Base-by-base conservation (phyloP, 1,140 invertebrate species). In the Pristionchus pacificus region DNA sequence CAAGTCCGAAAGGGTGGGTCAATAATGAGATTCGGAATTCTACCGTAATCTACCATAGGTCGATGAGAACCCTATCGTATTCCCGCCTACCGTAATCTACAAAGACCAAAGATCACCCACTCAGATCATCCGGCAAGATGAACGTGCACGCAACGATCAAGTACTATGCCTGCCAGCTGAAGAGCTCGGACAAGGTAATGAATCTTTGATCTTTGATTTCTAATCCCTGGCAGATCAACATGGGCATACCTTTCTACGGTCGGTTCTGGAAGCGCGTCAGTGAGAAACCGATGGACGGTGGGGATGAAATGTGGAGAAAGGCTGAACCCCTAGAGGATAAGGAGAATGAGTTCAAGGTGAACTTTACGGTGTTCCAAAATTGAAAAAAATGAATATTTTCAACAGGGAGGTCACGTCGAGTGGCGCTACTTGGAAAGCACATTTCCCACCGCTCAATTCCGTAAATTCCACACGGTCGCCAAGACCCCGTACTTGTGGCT, bases 141-240 rank as follows among this genome's bases (percentile, higher is more conserved):
- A 84, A 84, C 60, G 80, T 81, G 1, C 79, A 84, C 49, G 82
- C 80, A 65, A 79, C 82, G 14, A 74, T 83, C 60, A 82, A 83
- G 60, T 78, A 84, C 29, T 83, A 83, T 70, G 66, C 71, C n/a
- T 83, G 81, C 69, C 68, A 75, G 61, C 61, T 69, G 13, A 68
- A 76, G 24, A 30, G 70, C 6, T 72, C 79, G 14, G 59, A 81
- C n/a, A 83, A 82, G 64, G 78, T 80, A 14, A 33, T 2, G 27
- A 64, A 10, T 66, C 29, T 25, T 3, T 14, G 25, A 74, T 1
- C 60, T 57, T 32, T 30, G 6, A 19, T 49, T 10, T 19, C 6
- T 10, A 19, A 49, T 49, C 38, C 6, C 19, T 49, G 38, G 19
- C 38, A 78, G 78, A 65, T 80, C n/a, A 81, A 76, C 30, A 74